Percentiles rank a stretch among this genome's conserved stretches.
These are phyloP conservation scores for Zele albiditarsus DNA, from an alignment of 2,888 invertebrate genomes.

Conservation along the genomic window DNA sequence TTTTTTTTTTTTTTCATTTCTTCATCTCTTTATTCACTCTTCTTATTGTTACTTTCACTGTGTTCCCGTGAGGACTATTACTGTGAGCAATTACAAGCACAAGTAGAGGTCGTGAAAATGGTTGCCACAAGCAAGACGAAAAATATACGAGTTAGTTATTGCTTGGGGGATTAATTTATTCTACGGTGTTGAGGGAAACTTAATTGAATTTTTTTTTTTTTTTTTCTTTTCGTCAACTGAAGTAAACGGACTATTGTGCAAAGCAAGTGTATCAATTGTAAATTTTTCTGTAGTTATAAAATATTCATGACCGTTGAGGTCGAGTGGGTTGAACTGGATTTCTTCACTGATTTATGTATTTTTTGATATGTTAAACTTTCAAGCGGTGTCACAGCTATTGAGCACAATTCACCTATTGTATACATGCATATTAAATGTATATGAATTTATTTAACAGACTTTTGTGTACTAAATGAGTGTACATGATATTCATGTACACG, in stretches of 20 bases:
- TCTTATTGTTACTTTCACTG: slow-evolving; percentile 23
- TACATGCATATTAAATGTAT: background rate
- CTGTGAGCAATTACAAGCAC: slow-evolving; percentile 47
- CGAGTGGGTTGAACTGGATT: slow-evolving; percentile 3
- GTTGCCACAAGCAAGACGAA: slow-evolving; percentile 10
- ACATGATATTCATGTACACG: no score
- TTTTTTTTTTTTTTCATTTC: background rate
- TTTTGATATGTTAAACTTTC: background rate
- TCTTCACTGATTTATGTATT: background rate
- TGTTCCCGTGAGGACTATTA: slow-evolving; percentile 39
- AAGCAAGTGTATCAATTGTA: slow-evolving; percentile 3
- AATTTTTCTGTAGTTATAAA: background rate
- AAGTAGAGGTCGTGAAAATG: slow-evolving; percentile 8
- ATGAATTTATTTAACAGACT: background rate
- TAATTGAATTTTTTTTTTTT: slow-evolving; percentile 34
- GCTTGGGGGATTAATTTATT: slow-evolving; percentile 35
- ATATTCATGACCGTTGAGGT: background rate
- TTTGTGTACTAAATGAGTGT: background rate
- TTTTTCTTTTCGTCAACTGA: background rate
- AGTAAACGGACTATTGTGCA: background rate
- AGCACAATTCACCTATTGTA: background rate
- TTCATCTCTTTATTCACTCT: slow-evolving; percentile 20
- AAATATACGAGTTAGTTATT: slow-evolving; percentile 14
- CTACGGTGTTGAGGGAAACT: slow-evolving; percentile 10
- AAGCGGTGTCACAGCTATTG: background rate